A percentile compares a stretch with the other conserved stretches of the same genome.
These are phyloP conservation scores for Megathymus violae DNA, from an alignment of 1,140 invertebrate species.

Conservation along the genomic window DNA sequence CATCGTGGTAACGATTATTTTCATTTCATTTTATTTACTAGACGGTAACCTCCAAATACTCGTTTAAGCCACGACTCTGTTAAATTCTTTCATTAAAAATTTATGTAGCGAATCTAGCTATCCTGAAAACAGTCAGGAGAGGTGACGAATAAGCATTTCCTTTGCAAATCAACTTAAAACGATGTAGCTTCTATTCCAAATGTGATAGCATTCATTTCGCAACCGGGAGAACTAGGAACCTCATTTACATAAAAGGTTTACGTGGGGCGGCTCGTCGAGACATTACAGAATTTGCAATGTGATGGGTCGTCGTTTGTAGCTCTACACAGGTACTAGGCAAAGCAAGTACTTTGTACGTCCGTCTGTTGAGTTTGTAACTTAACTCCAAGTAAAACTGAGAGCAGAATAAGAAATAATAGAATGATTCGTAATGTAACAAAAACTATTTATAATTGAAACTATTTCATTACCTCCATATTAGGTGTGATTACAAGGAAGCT, in stretches of 20 bases:
- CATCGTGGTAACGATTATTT: too few species aligned
- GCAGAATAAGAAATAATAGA: too few species aligned
- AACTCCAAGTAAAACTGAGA: too few species aligned
- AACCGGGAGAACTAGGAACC: not conserved
- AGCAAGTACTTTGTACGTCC: constrained; percentile 1
- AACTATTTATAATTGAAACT: too few species aligned
- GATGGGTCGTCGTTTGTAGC: constrained; percentile 24
- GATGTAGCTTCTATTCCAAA: not conserved
- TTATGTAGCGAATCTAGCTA: constrained; percentile 12
- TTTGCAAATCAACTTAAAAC: not conserved
- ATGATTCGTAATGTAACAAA: too few species aligned
- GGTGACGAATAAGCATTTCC: constrained; percentile 23
- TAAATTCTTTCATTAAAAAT: constrained; percentile 17
- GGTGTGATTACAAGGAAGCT: too few species aligned
- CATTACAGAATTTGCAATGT: constrained; percentile 39
- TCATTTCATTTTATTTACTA: too few species aligned
- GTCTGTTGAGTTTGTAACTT: too few species aligned
- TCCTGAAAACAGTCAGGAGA: constrained; percentile 14
- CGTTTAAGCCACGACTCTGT: not conserved
- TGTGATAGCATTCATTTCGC: not conserved
- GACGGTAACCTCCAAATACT: too few species aligned
- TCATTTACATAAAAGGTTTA: constrained; percentile 47
- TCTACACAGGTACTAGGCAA: not conserved
- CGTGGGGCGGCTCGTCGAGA: constrained; percentile 28
- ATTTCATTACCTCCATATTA: too few species aligned